These are phyloP conservation scores for Boulengeromyrus knoepffleri DNA, from an alignment of 2,113 vertebrate species.

Conservation along the genomic window DNA sequence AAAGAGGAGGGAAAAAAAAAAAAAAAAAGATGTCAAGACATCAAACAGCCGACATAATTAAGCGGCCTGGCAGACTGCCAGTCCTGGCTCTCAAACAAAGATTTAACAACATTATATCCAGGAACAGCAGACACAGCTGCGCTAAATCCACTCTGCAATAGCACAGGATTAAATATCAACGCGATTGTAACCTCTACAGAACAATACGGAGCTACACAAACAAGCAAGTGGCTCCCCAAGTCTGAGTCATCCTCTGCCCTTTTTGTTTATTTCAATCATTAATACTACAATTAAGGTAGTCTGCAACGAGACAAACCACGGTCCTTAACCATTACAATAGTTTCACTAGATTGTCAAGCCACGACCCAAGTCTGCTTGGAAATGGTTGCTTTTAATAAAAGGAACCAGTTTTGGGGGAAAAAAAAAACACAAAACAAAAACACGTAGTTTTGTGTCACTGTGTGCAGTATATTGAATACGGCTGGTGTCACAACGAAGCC, in stretches of 20 bases:
- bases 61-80: slow-evolving; percentile 47
- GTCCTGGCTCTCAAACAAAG: slow-evolving; percentile 39
- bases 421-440: not conserved
- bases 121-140: slow-evolving; percentile 24
- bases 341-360: not conserved
- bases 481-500: not conserved
- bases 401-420: not conserved
- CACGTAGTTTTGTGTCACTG: not conserved
- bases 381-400: not conserved
- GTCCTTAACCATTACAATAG: not conserved
- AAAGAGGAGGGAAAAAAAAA: slow-evolving; percentile 54
- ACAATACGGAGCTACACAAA: not conserved
- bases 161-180: slow-evolving; percentile 17
- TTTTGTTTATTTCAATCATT: not conserved
- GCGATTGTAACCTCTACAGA: slow-evolving; percentile 14
- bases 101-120: slow-evolving; percentile 25
- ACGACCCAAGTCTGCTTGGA: not conserved
- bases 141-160: slow-evolving; percentile 34
- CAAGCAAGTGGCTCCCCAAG: not conserved
- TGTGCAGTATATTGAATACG: not conserved
- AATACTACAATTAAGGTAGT: not conserved
- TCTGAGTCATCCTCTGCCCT: not conserved
- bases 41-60: slow-evolving; percentile 52
- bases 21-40: slow-evolving; percentile 51
- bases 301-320: not conserved